These are phyloP conservation scores for Gymnopithys bicolor DNA, from an alignment of 2,797 vertebrate species.

Conservation along the genomic window DNA sequence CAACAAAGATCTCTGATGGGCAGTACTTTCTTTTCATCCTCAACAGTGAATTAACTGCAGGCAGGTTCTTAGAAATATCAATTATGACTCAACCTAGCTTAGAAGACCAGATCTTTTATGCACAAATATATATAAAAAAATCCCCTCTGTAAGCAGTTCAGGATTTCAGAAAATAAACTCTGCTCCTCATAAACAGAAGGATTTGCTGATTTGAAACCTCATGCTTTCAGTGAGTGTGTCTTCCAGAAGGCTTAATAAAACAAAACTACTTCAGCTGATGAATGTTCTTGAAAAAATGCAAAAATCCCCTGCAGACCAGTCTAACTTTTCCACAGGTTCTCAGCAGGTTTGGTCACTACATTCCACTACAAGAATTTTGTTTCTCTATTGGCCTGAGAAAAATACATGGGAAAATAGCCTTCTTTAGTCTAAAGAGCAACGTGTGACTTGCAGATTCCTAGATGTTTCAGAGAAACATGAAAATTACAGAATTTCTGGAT, in stretches of 20 bases:
- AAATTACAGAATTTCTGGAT: background rate
- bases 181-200: background rate
- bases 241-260: background rate
- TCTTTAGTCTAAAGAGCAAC: background rate
- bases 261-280: background rate
- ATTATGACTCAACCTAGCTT: background rate
- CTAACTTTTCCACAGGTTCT: background rate
- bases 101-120: background rate
- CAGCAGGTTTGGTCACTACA: background rate
- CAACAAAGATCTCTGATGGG: background rate
- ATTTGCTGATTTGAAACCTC: background rate
- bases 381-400: background rate
- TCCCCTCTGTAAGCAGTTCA: background rate
- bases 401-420: background rate
- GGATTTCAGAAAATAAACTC: background rate
- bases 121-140: background rate
- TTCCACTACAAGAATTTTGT: background rate
- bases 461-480: background rate
- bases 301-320: background rate
- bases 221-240: background rate
- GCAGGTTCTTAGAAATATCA: background rate
- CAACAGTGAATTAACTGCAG: background rate
- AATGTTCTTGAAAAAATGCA: background rate
- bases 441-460: background rate
- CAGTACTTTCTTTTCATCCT: background rate